phyloP scores from a whole-genome alignment of 2,888 invertebrate species.

The Athripsodes cinereus region DNA sequence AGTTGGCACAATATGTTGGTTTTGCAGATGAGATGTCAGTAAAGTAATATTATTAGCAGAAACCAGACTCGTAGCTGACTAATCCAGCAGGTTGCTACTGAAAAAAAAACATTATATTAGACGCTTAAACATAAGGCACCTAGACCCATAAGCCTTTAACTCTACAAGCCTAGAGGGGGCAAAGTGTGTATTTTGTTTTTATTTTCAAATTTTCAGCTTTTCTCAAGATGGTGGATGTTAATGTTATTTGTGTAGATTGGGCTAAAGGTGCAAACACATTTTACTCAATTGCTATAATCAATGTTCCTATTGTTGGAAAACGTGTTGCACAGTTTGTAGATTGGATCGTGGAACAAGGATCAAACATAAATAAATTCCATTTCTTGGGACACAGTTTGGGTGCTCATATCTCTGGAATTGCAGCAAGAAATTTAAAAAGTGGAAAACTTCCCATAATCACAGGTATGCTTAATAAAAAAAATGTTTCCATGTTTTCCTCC shows the following conservation, averaged over 20 bases:
- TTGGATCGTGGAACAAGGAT: constrained; percentile 13
- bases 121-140: too few relatives aligned
- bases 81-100: too few relatives aligned
- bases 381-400: constrained; percentile 22
- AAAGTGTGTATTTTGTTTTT: constrained; percentile 31
- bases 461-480: constrained; percentile 12
- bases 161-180: too few relatives aligned
- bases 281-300: constrained; percentile 10
- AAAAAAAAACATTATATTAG: too few relatives aligned
- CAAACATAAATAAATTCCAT: constrained; percentile 11
- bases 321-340: constrained; percentile 11
- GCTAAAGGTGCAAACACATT: constrained; percentile 7
- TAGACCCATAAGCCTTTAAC: too few relatives aligned
- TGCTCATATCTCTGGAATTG: constrained; percentile 16
- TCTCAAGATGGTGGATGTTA: constrained; percentile 10
- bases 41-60: too few relatives aligned
- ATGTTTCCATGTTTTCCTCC: too few relatives aligned
- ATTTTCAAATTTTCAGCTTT: constrained; percentile 19
- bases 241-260: constrained; percentile 19
- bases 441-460: constrained; percentile 17
- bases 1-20: too few relatives aligned
- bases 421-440: constrained; percentile 9
- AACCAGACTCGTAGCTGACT: too few relatives aligned
- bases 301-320: constrained; percentile 12
- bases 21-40: too few relatives aligned